These are phyloP conservation scores for Salvelinus namaycush DNA, from an alignment of 2,113 vertebrate genomes.

Conservation along the genomic window DNA sequence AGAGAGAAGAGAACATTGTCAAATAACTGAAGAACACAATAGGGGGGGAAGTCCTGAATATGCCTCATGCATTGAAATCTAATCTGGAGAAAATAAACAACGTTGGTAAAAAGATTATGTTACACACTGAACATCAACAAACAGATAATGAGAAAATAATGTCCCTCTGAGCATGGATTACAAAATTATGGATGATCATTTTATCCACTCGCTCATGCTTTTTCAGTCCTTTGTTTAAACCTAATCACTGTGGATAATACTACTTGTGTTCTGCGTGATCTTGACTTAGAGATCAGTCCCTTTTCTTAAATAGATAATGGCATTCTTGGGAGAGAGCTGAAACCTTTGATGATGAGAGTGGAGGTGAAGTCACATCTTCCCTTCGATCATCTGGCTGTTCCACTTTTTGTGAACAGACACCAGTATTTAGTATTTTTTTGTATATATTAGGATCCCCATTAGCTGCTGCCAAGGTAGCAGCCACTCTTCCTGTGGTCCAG, in stretches of 20 bases:
- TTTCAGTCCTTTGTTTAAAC: not conserved
- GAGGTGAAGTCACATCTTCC: conserved; percentile 1
- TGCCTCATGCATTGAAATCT: not conserved
- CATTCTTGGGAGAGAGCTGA: not conserved
- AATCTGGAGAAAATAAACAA: not conserved
- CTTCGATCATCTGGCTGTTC: not conserved
- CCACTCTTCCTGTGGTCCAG: too few species aligned
- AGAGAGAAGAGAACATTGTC: not conserved
- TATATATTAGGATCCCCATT: too few species aligned
- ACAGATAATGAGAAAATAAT: not conserved
- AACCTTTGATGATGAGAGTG: not conserved
- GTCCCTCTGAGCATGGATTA: not conserved
- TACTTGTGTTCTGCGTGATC: not conserved
- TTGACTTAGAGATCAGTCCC: not conserved
- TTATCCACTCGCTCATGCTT: not conserved
- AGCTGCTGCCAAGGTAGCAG: too few species aligned
- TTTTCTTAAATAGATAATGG: not conserved
- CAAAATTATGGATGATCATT: not conserved
- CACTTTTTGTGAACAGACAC: conserved; percentile 15
- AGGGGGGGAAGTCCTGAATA: not conserved
- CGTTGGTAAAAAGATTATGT: not conserved
- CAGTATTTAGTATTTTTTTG: not conserved
- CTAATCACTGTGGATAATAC: not conserved
- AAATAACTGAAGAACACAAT: not conserved
- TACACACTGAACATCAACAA: not conserved